Conservation (phyloP, 2,888 invertebrate species). For the Uropetala carovei region DNA sequence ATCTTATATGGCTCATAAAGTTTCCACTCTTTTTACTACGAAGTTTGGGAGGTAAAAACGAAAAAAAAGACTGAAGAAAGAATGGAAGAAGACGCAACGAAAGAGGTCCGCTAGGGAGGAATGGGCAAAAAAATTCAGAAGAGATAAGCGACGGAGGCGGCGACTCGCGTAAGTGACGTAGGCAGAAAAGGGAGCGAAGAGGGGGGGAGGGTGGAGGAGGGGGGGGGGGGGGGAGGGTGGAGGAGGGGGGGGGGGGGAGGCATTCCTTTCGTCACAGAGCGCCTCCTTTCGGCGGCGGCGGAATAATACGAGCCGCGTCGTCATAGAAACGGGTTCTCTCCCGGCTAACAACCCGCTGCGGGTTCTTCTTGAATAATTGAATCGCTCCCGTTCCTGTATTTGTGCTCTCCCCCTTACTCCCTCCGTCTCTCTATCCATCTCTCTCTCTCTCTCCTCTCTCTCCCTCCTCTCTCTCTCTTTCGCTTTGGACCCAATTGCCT, state of each 20-base stretch:
- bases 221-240: too few relatives aligned
- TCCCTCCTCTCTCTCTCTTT: background rate
- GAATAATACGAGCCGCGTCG: conserved; percentile 13
- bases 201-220: too few relatives aligned
- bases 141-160: background rate
- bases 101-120: background rate
- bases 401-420: background rate
- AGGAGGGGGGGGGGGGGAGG: too few relatives aligned
- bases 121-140: background rate
- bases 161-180: background rate
- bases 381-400: conserved; percentile 28
- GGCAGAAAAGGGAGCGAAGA: background rate
- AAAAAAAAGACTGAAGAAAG: too few relatives aligned
- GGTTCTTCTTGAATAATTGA: conserved; percentile 32
- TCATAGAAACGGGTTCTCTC: conserved; percentile 14
- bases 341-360: conserved; percentile 25
- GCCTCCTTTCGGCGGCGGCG: background rate
- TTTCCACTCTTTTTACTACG: too few relatives aligned
- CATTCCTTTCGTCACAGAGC: background rate
- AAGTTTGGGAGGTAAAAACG: too few relatives aligned
- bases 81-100: too few relatives aligned
- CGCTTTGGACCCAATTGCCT: background rate
- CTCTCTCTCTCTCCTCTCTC: background rate
- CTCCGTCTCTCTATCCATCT: background rate
- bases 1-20: too few relatives aligned